phyloP scores from a whole-genome alignment of 2,113 vertebrate genomes.

The Galeopterus variegatus region DNA sequence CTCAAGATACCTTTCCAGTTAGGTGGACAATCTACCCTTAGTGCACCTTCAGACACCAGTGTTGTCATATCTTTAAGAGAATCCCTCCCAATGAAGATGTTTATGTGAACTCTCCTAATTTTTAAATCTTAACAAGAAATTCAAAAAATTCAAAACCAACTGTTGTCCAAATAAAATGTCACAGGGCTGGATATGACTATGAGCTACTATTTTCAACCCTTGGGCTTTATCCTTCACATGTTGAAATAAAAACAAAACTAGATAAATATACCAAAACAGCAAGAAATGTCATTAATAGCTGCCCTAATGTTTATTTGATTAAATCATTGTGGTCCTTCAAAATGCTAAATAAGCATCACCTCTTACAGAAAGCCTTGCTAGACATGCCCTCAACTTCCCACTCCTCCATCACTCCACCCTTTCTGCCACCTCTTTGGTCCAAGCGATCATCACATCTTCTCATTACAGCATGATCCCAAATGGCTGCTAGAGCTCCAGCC shows the following conservation, averaged over 20 bases:
- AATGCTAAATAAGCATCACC: not conserved
- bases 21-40: no score
- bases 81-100: not conserved
- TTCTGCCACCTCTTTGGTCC: not conserved
- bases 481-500: not conserved
- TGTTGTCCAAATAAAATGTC: not conserved
- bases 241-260: not conserved
- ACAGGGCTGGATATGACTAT: not conserved
- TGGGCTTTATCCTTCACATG: not conserved
- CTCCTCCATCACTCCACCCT: not conserved
- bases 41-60: no score
- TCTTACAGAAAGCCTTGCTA: not conserved
- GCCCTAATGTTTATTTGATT: not conserved
- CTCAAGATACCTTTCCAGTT: no score
- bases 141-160: not conserved
- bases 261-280: not conserved
- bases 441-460: not conserved
- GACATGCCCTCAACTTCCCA: not conserved
- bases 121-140: conserved; percentile 31
- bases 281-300: not conserved
- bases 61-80: not conserved
- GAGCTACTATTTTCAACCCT: not conserved
- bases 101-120: not conserved
- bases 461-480: not conserved
- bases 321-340: not conserved